Conservation (phyloP, 2,888 invertebrate species). For the Lasioglossum malachurum region DNA sequence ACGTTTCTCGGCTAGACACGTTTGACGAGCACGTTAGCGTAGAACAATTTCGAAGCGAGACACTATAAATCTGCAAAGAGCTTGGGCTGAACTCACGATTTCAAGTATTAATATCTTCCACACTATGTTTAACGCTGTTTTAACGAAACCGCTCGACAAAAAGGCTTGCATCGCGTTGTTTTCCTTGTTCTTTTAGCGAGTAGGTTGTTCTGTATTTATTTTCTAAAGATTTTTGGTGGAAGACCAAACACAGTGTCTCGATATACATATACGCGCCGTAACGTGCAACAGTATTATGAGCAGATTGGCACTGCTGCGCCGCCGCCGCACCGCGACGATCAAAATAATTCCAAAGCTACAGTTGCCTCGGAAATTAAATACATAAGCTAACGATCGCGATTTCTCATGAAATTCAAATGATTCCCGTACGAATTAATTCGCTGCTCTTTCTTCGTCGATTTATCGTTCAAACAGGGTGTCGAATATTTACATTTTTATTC, state of each 20-base stretch:
- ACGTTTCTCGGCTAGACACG: constrained; percentile 12
- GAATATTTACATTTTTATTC: neutral
- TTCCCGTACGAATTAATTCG: neutral
- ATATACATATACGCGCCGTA: neutral
- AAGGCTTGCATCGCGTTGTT: neutral
- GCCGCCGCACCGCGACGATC: neutral
- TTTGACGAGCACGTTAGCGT: constrained; percentile 2
- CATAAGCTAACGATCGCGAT: neutral
- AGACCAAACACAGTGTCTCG: neutral
- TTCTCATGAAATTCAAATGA: neutral
- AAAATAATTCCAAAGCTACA: constrained; percentile 30
- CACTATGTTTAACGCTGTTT: neutral
- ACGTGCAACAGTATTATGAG: constrained; percentile 50
- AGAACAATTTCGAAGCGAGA: neutral
- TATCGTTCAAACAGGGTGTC: too few species aligned
- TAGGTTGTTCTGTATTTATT: constrained; percentile 1
- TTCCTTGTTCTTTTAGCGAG: neutral
- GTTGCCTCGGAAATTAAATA: neutral
- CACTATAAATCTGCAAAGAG: neutral
- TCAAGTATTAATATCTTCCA: constrained; percentile 24
- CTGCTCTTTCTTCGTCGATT: neutral
- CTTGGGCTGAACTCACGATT: constrained; percentile 1
- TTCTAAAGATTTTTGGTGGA: constrained; percentile 2
- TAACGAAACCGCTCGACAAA: neutral
- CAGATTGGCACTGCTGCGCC: constrained; percentile 16